A percentile compares a stretch with the other conserved stretches of the same genome.
Conservation (phyloP, 2,888 invertebrate genomes). For the Philereme vetulata region DNA sequence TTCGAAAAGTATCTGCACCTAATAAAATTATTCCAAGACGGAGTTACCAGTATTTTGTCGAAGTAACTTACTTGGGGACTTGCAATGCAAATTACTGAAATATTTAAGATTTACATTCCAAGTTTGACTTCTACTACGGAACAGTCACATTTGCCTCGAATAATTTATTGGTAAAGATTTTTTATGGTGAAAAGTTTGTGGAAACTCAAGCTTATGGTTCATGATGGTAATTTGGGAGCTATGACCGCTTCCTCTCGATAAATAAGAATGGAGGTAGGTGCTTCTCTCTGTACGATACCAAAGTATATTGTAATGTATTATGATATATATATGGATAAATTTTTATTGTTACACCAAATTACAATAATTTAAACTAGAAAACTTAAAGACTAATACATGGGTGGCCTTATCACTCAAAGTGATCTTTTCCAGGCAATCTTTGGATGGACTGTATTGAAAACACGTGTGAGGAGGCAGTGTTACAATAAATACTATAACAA, state of each 20-base stretch:
- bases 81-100: constrained; percentile 24
- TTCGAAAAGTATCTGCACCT: constrained; percentile 1
- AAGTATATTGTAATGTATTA: too few relatives aligned
- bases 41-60: constrained; percentile 19
- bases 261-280: too few relatives aligned
- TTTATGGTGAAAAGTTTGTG: neutral
- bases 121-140: constrained; percentile 11
- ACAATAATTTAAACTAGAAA: too few relatives aligned
- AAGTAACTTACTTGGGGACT: constrained; percentile 19
- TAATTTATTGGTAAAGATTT: constrained; percentile 14
- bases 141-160: constrained; percentile 7
- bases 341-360: too few relatives aligned
- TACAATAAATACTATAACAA: too few relatives aligned
- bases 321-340: too few relatives aligned
- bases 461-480: too few relatives aligned
- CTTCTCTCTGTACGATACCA: too few relatives aligned
- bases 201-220: neutral
- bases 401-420: too few relatives aligned
- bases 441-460: too few relatives aligned
- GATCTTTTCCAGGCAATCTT: too few relatives aligned
- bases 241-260: neutral
- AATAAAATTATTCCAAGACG: constrained; percentile 9
- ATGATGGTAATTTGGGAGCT: neutral
- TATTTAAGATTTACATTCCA: constrained; percentile 13
- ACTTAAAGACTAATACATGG: too few relatives aligned